Evolutionary conservation across 2,113 vertebrate genomes (phyloP).

Genomic region (Fukomys damarensis): DNA sequence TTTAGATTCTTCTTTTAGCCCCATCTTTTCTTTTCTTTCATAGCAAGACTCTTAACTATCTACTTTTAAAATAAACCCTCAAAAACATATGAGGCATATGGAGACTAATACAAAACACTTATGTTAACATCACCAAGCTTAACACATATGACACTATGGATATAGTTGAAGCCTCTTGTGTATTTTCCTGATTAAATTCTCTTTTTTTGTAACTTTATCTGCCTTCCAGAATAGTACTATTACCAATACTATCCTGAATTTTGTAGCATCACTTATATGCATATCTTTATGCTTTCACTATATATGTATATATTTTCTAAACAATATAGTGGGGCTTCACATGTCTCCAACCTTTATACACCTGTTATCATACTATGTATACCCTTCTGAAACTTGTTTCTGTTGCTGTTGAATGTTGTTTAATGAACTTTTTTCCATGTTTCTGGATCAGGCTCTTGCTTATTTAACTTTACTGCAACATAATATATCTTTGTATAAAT

Average conservation of each 20-base stretch:
- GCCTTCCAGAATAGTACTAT: neutral
- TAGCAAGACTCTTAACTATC: constrained; percentile 7
- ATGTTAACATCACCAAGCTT: neutral
- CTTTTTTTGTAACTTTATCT: neutral
- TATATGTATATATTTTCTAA: neutral
- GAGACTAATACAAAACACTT: constrained; percentile 18
- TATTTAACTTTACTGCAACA: neutral
- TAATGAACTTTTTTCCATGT: neutral
- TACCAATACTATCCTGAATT: neutral
- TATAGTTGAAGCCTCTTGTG: neutral
- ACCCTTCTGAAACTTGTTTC: neutral
- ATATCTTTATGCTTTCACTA: neutral
- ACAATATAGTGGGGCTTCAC: neutral
- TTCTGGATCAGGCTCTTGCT: neutral
- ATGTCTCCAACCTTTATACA: neutral
- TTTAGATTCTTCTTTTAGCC: neutral
- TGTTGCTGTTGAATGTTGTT: neutral
- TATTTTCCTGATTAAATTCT: neutral
- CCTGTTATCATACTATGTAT: neutral
- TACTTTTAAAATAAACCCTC: neutral
- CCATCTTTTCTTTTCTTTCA: neutral
- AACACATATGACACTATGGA: constrained; percentile 10
- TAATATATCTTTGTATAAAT: neutral
- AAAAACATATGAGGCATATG: neutral
- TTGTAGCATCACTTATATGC: neutral